Base-by-base conservation (phyloP, 2,113 vertebrate genomes). In the Etheostoma cragini region DNA sequence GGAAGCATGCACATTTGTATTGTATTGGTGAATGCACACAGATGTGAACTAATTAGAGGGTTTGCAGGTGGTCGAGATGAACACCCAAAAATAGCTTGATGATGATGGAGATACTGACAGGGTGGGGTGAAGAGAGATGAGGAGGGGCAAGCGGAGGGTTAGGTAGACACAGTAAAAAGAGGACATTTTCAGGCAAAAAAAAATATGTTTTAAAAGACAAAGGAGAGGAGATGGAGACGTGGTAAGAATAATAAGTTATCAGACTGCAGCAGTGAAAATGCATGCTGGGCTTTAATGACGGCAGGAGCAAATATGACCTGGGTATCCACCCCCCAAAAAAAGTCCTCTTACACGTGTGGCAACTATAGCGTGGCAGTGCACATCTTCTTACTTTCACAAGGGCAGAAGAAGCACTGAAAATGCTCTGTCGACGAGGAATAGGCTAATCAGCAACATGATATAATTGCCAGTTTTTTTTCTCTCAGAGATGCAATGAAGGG, bases 1-100 rank as follows among this genome's bases (percentile, higher is more conserved):
- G 52, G 11, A 8, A 22, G 78, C 19, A 6, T 47, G 70, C 69
- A 74, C 76, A 57, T 67, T 75, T 45, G 61, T 65, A 53, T 87
- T 82, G 87, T 84, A 47, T 45, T 56, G 49, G 78, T 80, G 85
- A 89, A 89, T 84, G 78, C 38, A 46, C 92, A 90, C 95, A 94
- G 94, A 95, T 95, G 93, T 92, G 90, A 89, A 90, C 83, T 94
- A 95, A 94, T 94, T 94, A 92, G 89, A 92, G 91, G 92, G 93
- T 94, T 93, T 94, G 94, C 93, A 95, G 93, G 95, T 95, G 93
- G 94, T 94, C 73, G 85, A 81, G 82, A 93, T 92, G 83, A 91
- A 81, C 80, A 54, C 73, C 89, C 92, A 84, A 89, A 94, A 95
- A 95, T 92, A 94, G 90, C 90, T 82, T 63, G 87, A 87, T 76